Base-by-base conservation (phyloP, 2,888 invertebrate species). In the Dilophus febrilis region DNA sequence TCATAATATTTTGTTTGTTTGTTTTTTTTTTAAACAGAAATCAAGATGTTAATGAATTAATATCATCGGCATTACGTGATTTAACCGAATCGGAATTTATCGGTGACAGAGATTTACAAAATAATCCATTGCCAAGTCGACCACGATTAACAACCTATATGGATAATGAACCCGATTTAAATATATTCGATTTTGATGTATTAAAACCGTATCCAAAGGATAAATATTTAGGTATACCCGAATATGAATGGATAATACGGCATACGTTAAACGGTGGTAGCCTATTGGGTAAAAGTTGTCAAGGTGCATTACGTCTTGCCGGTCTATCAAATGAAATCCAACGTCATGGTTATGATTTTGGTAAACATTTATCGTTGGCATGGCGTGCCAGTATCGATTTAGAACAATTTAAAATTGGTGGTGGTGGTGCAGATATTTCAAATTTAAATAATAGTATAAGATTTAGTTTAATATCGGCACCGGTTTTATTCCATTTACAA, bases 21-120 rank as follows among this genome's bases (percentile, higher is more conserved):
- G 17, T 42, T 39, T 28, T 19, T 41, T 45, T 44, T 47, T 49
- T 47, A 27, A 18, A 27, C 11, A 13, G 34, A 49, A 77, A 79
- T 52, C 77, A 77, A 61, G 77, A 91, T 68, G 69, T 92, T 36
- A 83, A 88, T 10, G 86, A 85, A 60, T 64, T 88, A 45, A 87
- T 94, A 67, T 86, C 90, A 10, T 81, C 82, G 38, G 86, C 90
- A 1, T 79, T 92, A 22, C 71, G 83, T 22, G 90, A 94, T 56
- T 70, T 91, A 50, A 81, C 87, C n/a, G 87, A 90, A 57, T 84
- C 88, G 0, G 91, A 92, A 65, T 94, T 88, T 53, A 67, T 87
- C 14, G 84, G 84, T 0, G 78, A 83, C 35, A 67, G 85, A 32
- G 90, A 91, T 53, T 74, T 74, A 45, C 84, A 87, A 60, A 90